Conservation (phyloP, 2,797 vertebrate genomes). For the Intellagama lesueurii region DNA sequence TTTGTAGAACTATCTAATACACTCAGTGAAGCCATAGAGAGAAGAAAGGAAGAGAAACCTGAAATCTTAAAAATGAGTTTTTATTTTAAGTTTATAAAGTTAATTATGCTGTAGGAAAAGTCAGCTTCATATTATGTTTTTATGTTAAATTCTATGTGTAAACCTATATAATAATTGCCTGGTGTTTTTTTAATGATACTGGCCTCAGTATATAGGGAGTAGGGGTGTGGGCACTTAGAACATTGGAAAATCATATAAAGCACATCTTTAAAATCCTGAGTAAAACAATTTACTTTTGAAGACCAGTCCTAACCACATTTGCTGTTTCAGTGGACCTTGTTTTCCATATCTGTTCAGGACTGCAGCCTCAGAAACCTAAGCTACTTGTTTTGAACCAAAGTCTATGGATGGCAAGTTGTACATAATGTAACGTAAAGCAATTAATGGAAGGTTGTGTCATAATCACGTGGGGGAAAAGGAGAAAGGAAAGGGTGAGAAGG, state of each 20-base stretch:
- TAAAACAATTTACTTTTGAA: background rate
- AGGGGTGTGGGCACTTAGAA: background rate
- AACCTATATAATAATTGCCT: background rate
- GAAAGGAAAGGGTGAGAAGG: background rate
- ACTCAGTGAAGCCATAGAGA: background rate
- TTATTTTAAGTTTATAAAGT: background rate
- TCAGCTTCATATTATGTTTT: background rate
- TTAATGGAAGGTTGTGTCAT: background rate
- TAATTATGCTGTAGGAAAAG: background rate
- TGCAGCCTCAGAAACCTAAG: background rate
- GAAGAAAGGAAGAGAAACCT: background rate
- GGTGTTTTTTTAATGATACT: background rate
- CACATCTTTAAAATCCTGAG: background rate
- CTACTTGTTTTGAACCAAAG: background rate
- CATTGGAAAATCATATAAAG: background rate
- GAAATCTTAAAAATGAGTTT: background rate
- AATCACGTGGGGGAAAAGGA: background rate
- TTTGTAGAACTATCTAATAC: background rate
- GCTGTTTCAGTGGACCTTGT: background rate
- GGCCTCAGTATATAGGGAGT: background rate
- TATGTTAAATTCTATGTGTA: background rate
- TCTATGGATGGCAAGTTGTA: background rate
- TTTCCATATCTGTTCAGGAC: background rate
- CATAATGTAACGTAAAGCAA: constrained; percentile 16
- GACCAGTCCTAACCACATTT: background rate